These are phyloP conservation scores for Spermophilus dauricus DNA, from an alignment of 2,113 vertebrate genomes.

Conservation along the genomic window DNA sequence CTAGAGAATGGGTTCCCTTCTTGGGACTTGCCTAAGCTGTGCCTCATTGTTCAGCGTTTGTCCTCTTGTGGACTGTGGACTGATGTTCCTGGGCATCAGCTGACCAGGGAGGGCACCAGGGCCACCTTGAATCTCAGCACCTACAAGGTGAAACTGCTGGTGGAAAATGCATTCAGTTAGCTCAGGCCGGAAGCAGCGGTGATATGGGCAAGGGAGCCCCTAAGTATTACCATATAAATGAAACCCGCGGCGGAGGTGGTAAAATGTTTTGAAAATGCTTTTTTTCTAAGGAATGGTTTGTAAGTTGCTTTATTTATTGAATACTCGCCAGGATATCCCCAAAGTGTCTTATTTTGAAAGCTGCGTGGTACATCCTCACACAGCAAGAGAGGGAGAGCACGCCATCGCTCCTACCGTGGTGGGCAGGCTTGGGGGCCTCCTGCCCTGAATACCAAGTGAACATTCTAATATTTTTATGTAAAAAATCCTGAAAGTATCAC, in stretches of 20 bases:
- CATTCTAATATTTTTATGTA: not conserved
- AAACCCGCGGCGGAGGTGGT: not conserved
- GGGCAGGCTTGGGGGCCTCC: not conserved
- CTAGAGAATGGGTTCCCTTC: not conserved
- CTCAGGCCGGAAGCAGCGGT: not conserved
- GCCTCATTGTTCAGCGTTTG: accelerated
- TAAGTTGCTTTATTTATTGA: not conserved
- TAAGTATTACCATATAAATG: not conserved
- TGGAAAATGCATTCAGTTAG: not conserved
- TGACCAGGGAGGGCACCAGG: not conserved
- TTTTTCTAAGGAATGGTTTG: not conserved
- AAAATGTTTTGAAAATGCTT: not conserved
- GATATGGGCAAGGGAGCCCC: not conserved
- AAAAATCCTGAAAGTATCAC: not conserved
- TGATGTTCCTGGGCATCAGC: not conserved
- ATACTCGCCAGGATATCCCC: not conserved
- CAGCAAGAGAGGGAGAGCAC: not conserved
- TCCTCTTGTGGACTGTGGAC: not conserved
- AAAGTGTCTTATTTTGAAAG: not conserved
- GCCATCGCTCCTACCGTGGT: too few species aligned
- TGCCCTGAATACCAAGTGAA: accelerated
- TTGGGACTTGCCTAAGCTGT: not conserved
- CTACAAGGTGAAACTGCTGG: too few species aligned
- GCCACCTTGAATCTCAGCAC: not conserved
- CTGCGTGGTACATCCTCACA: accelerated